Evolutionary conservation across 2,888 invertebrate species (phyloP).

Genomic region (Parascotia fuliginaria): DNA sequence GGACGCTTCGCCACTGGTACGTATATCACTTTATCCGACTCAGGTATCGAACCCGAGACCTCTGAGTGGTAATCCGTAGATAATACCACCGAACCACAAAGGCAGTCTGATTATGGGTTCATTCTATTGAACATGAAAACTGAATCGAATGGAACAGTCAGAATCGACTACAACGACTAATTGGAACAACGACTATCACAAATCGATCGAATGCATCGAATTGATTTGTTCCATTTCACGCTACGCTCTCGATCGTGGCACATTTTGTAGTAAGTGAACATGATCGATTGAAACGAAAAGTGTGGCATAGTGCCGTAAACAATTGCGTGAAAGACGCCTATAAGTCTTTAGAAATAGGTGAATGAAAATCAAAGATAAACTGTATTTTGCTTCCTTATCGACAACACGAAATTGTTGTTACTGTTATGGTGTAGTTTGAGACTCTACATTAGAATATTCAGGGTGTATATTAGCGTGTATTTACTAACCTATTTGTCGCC

Average conservation of each 20-base stretch:
- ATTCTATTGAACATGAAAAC: neutral
- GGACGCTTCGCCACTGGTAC: no score
- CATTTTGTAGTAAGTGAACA: conserved; percentile 28
- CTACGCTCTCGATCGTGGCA: conserved; percentile 38
- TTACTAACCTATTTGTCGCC: no score
- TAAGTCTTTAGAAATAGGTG: conserved; percentile 37
- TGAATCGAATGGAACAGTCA: conserved; percentile 18
- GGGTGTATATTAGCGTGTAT: no score
- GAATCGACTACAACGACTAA: conserved; percentile 47
- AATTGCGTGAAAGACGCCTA: conserved; percentile 30
- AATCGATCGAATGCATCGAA: conserved; percentile 37
- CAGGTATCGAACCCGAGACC: no score
- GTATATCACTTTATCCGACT: no score
- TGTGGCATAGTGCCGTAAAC: conserved; percentile 26
- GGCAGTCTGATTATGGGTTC: no score
- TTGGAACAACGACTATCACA: conserved; percentile 43
- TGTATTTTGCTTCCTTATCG: no score
- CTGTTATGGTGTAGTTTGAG: neutral
- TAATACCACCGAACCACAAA: no score
- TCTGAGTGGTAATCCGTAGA: no score
- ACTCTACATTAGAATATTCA: no score
- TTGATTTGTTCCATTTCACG: conserved; percentile 38
- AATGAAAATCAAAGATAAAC: conserved; percentile 20
- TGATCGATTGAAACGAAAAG: conserved; percentile 42
- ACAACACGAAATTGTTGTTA: no score